Percentiles rank a stretch among this genome's conserved stretches.
Conservation (phyloP, 2,113 vertebrate genomes). For the Sula dactylatra region DNA sequence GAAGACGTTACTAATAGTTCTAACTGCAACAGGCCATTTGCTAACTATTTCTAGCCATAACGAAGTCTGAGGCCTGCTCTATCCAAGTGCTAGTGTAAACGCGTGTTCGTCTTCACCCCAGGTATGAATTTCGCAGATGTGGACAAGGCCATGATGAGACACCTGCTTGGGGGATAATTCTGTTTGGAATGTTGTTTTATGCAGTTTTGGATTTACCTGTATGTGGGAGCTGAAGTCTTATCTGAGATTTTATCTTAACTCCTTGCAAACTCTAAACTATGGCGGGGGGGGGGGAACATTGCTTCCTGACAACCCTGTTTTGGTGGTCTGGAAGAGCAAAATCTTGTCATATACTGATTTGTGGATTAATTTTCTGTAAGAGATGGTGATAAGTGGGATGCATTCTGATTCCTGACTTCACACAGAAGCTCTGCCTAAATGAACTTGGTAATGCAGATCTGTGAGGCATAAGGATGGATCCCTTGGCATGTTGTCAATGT, state of each 20-base stretch:
- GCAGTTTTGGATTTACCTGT: not conserved
- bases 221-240: not conserved
- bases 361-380: not conserved
- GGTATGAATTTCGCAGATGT: conserved; percentile 1
- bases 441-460: not conserved
- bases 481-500: not conserved
- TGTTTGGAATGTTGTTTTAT: conserved; percentile 23
- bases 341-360: not conserved
- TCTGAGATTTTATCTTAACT: conserved; percentile 4
- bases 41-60: not conserved
- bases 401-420: not conserved
- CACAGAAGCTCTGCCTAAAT: not conserved
- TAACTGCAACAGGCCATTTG: not conserved
- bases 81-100: not conserved
- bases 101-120: not conserved
- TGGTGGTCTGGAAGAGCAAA: not conserved
- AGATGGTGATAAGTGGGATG: not conserved
- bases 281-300: not conserved
- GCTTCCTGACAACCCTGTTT: not conserved
- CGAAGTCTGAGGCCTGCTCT: not conserved
- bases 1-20: not conserved
- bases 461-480: not conserved
- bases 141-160: not conserved
- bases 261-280: not conserved
- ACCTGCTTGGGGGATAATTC: not conserved